Evolutionary conservation across 1,140 invertebrate species (phyloP).

Genomic region (Caerostris darwini): DNA sequence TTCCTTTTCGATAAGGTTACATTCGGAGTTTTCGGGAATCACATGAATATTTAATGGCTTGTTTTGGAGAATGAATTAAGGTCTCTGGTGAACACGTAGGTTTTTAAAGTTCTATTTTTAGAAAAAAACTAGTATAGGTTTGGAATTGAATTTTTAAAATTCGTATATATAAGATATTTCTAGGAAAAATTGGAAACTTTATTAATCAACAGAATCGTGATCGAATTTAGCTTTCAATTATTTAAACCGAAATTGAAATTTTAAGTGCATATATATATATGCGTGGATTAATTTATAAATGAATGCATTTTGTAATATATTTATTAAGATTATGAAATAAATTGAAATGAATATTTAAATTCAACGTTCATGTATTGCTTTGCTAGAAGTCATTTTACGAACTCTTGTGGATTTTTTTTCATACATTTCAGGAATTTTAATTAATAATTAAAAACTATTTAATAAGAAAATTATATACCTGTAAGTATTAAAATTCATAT

Average conservation of each 20-base stretch:
- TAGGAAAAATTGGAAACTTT: not conserved
- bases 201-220: not conserved
- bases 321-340: not conserved
- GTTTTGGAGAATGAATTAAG: not conserved
- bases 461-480: no score
- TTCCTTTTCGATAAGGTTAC: not conserved
- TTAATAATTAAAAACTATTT: no score
- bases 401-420: no score
- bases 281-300: not conserved
- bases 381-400: no score
- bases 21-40: not conserved
- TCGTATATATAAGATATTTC: not conserved
- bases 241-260: not conserved
- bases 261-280: no score
- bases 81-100: not conserved
- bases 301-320: not conserved
- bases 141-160: not conserved
- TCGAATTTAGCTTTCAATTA: not conserved
- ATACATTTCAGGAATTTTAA: no score
- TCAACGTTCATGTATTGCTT: no score
- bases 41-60: conserved; percentile 13
- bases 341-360: no score
- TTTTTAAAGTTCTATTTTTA: conserved; percentile 19
- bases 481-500: no score
- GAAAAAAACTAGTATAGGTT: not conserved